These are phyloP conservation scores for Xylota segnis DNA, from an alignment of 2,888 invertebrate genomes.

Conservation along the genomic window DNA sequence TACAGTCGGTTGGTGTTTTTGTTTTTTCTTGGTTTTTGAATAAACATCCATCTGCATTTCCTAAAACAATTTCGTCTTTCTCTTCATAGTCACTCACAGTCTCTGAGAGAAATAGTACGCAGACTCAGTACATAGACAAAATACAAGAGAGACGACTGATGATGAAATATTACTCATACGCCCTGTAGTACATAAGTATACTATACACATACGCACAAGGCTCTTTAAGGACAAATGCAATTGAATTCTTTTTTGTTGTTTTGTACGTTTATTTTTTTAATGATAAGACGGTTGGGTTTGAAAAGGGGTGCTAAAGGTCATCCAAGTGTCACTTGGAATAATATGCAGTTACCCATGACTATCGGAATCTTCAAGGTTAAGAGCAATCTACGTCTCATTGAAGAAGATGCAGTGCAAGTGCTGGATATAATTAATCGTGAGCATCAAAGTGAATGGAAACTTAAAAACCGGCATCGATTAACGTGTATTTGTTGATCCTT, in stretches of 20 bases:
- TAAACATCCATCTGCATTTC: constrained; percentile 2
- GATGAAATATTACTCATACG: constrained; percentile 33
- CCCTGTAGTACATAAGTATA: constrained; percentile 5
- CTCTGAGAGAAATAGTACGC: constrained; percentile 43
- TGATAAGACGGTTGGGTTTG: constrained; percentile 40
- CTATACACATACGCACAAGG: constrained; percentile 5
- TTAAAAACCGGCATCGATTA: not conserved
- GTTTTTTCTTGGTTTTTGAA: not conserved
- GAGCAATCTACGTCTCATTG: constrained; percentile 39
- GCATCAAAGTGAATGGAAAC: not conserved
- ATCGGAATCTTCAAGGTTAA: constrained; percentile 51
- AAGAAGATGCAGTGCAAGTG: constrained; percentile 10
- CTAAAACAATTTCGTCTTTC: not conserved
- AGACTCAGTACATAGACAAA: constrained; percentile 30
- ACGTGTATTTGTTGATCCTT: constrained; percentile 22
- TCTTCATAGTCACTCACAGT: not conserved
- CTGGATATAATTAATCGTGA: constrained; percentile 24
- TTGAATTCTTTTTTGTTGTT: constrained; percentile 5
- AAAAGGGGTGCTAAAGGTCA: constrained; percentile 24
- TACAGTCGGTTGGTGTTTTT: not conserved
- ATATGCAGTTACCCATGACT: constrained; percentile 32
- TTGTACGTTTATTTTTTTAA: constrained; percentile 5
- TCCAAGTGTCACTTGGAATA: constrained; percentile 30
- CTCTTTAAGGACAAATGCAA: constrained; percentile 40
- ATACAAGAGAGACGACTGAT: not conserved